Percentiles rank a stretch among this genome's conserved stretches.
phyloP scores from a whole-genome alignment of 2,113 vertebrate genomes.

The Sterrhoptilus dennistouni region DNA sequence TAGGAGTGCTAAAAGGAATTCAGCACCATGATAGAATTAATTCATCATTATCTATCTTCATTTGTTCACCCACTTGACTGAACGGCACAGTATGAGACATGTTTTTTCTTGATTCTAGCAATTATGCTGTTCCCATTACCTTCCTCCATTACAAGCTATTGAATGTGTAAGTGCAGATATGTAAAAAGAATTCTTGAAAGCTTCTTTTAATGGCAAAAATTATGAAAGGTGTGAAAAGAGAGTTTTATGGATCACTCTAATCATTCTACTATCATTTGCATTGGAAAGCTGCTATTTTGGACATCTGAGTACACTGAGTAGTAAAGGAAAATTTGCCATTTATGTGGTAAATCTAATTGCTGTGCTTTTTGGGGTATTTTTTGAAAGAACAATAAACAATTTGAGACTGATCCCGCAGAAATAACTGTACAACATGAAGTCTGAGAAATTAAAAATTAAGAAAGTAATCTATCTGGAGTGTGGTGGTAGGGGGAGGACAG shows the following conservation, averaged over 20 bases:
- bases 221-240: not conserved
- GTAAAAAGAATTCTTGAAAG: not conserved
- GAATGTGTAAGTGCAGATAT: not conserved
- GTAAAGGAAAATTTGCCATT: too few relatives aligned
- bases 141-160: not conserved
- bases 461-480: not conserved
- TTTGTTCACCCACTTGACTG: slow-evolving; percentile 3
- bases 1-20: not conserved
- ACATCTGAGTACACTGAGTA: not conserved
- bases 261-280: not conserved
- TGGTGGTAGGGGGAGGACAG: fast-evolving
- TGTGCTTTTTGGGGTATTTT: not conserved
- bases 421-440: not conserved
- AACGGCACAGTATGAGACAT: not conserved
- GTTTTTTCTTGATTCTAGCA: not conserved
- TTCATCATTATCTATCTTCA: not conserved
- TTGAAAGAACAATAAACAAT: not conserved
- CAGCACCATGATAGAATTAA: not conserved
- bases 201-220: not conserved
- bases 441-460: not conserved
- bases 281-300: not conserved
- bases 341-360: not conserved
- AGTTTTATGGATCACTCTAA: not conserved
- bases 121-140: not conserved
- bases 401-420: not conserved